Evolutionary conservation across 2,113 vertebrate genomes (phyloP).

Genomic region (Tor tambroides): DNA sequence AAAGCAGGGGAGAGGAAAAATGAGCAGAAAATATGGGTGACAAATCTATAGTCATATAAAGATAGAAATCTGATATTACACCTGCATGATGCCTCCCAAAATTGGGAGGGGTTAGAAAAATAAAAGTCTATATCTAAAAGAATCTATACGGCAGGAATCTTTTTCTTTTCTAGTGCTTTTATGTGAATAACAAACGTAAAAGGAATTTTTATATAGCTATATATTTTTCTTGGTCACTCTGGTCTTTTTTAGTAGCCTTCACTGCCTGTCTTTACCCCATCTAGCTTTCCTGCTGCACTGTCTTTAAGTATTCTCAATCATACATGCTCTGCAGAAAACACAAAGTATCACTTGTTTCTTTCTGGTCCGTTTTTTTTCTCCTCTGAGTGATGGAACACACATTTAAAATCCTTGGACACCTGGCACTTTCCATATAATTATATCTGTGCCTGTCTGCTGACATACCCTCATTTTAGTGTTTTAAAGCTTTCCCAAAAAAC

Average conservation of each 20-base stretch:
- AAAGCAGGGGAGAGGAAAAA: slow-evolving; percentile 43
- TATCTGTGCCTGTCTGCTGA: not conserved
- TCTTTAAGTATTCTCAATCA: not conserved
- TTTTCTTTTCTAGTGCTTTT: slow-evolving; percentile 44
- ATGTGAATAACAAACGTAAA: slow-evolving; percentile 14
- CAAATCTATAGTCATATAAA: slow-evolving; percentile 64
- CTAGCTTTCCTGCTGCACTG: not conserved
- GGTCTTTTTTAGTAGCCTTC: slow-evolving; percentile 32
- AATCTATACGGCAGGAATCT: slow-evolving; percentile 70
- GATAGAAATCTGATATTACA: slow-evolving; percentile 62
- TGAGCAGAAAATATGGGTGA: slow-evolving; percentile 49
- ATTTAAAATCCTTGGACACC: slow-evolving; percentile 20
- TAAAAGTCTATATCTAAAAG: slow-evolving; percentile 63
- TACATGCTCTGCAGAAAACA: not conserved
- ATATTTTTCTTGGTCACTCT: slow-evolving; percentile 29
- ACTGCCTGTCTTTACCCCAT: not conserved
- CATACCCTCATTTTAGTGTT: slow-evolving; percentile 34
- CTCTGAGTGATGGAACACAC: not conserved
- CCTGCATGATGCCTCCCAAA: slow-evolving; percentile 34
- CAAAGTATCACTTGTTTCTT: not conserved
- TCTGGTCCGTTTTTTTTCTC: not conserved
- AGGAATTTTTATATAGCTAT: not conserved
- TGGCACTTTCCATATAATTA: not conserved
- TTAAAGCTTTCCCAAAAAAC: not conserved
- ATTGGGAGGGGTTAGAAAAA: slow-evolving; percentile 54